phyloP scores from a whole-genome alignment of 2,888 invertebrate genomes.

The Leptinotarsa rubiginosa region DNA sequence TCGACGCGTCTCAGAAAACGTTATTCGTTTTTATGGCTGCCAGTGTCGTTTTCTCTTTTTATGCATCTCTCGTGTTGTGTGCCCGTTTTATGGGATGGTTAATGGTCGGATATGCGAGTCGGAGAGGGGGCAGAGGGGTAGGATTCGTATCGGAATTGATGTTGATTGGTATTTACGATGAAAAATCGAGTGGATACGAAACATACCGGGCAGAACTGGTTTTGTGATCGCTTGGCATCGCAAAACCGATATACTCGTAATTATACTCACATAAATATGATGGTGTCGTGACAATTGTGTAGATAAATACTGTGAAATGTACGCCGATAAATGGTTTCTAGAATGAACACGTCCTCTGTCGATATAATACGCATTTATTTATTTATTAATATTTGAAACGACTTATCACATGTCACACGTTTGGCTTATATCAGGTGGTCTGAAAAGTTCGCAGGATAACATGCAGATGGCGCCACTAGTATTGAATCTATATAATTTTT shows the following conservation, averaged over 20 bases:
- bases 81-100: slow-evolving; percentile 18
- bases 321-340: neutral
- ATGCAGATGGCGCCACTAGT: too few relatives aligned
- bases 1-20: slow-evolving; percentile 35
- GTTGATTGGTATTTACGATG: slow-evolving; percentile 16
- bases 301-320: neutral
- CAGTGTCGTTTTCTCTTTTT: slow-evolving; percentile 7
- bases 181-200: slow-evolving; percentile 18
- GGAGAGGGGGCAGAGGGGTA: neutral
- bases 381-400: too few relatives aligned
- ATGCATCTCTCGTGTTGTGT: slow-evolving; percentile 5
- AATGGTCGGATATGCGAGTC: slow-evolving; percentile 10
- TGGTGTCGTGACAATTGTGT: neutral
- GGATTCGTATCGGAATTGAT: slow-evolving; percentile 20
- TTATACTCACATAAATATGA: neutral
- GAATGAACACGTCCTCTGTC: neutral
- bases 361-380: neutral
- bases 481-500: too few relatives aligned
- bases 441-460: too few relatives aligned
- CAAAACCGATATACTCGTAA: neutral
- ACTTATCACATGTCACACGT: too few relatives aligned
- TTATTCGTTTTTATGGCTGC: slow-evolving; percentile 37
- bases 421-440: too few relatives aligned
- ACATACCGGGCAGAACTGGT: slow-evolving; percentile 3
- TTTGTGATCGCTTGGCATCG: neutral